These are phyloP conservation scores for Dromiciops gliroides DNA, from an alignment of 2,113 vertebrate species.

Conservation along the genomic window DNA sequence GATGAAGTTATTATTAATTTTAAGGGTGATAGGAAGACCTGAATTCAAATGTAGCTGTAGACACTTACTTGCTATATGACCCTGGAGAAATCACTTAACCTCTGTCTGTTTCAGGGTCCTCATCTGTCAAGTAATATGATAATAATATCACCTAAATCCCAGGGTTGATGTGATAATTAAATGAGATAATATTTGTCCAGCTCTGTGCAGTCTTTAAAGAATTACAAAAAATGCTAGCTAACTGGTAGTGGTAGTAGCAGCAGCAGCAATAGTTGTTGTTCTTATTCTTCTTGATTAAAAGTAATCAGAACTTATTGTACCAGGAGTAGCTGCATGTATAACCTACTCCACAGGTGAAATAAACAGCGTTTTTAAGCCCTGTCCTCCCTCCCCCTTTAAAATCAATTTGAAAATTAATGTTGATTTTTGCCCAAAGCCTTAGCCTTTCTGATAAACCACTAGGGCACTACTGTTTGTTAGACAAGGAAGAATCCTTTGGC, in stretches of 20 bases:
- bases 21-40: background rate
- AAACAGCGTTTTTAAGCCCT: background rate
- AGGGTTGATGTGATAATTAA: background rate
- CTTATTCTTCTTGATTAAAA: background rate
- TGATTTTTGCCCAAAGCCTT: background rate
- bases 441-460: background rate
- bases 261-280: background rate
- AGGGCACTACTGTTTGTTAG: background rate
- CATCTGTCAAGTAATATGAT: background rate
- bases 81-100: background rate
- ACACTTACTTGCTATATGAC: background rate
- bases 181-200: background rate
- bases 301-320: background rate
- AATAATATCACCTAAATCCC: background rate
- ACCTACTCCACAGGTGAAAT: background rate
- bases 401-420: background rate
- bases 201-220: background rate
- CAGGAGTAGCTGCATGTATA: background rate
- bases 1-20: background rate
- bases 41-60: background rate
- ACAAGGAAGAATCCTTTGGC: background rate
- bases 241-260: background rate
- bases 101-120: background rate
- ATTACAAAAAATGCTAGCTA: background rate
- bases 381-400: background rate